Percentiles rank a stretch among this genome's conserved stretches.
phyloP scores from a whole-genome alignment of 2,113 vertebrate genomes.

The Indicator maculatus region DNA sequence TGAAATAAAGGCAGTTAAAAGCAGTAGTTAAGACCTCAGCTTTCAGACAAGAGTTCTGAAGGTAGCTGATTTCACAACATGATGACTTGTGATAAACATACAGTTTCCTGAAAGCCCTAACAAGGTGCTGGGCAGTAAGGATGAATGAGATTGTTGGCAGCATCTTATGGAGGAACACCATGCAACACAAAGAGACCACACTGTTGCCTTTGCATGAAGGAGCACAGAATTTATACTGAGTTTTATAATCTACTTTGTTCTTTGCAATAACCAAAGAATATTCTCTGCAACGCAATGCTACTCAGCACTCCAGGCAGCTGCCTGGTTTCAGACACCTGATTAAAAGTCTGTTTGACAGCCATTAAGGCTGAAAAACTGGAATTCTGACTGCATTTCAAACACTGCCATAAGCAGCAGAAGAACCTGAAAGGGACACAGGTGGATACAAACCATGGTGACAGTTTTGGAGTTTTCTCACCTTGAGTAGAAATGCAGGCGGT shows the following conservation, averaged over 20 bases:
- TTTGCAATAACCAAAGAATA: neutral
- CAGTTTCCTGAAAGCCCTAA: neutral
- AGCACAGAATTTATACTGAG: neutral
- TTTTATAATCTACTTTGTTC: neutral
- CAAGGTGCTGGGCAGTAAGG: neutral
- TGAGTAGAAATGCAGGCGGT: neutral
- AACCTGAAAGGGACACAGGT: neutral
- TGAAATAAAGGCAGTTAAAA: slow-evolving; percentile 6
- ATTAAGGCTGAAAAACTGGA: neutral
- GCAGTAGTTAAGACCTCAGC: neutral
- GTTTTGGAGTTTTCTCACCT: neutral
- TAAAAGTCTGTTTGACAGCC: neutral
- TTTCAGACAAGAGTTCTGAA: neutral
- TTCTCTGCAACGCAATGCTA: neutral
- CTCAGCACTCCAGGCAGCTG: neutral
- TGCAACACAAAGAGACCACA: neutral
- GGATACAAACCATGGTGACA: neutral
- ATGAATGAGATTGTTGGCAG: neutral
- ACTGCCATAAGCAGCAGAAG: neutral
- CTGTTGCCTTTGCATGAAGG: neutral
- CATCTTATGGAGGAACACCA: neutral
- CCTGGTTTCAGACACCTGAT: neutral
- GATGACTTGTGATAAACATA: neutral
- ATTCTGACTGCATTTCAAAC: neutral
- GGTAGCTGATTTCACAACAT: neutral